These are phyloP conservation scores for Emmelina monodactyla DNA, from an alignment of 2,888 invertebrate species.

Conservation along the genomic window DNA sequence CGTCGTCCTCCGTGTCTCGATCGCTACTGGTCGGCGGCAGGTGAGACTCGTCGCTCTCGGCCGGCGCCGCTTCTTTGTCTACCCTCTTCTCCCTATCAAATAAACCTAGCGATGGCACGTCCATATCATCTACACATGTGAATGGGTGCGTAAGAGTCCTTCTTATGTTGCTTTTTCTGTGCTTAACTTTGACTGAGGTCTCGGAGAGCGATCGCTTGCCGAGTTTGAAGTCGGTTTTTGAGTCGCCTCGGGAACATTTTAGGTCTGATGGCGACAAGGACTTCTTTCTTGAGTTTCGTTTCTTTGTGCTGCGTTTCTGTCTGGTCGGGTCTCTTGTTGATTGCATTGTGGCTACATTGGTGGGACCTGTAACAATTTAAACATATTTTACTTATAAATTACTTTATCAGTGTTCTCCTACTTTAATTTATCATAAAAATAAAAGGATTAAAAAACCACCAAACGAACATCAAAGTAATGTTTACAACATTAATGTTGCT, in stretches of 20 bases:
- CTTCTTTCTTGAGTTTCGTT: constrained; percentile 59
- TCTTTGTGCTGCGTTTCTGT: constrained; percentile 52
- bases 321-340: constrained; percentile 50
- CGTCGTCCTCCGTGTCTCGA: constrained; percentile 59
- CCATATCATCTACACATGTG: constrained; percentile 40
- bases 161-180: constrained; percentile 55
- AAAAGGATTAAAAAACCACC: no score
- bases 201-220: constrained; percentile 53
- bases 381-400: no score
- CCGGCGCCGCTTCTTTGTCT: constrained; percentile 22
- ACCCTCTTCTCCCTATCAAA: constrained; percentile 39
- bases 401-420: no score
- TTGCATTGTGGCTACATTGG: constrained; percentile 55
- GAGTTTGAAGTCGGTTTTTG: constrained; percentile 43
- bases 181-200: constrained; percentile 55
- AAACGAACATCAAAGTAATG: no score
- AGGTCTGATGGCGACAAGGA: constrained; percentile 57
- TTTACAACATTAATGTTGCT: no score
- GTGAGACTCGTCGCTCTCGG: constrained; percentile 57
- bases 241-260: constrained; percentile 39
- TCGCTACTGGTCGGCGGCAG: constrained; percentile 58
- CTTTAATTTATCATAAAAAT: no score
- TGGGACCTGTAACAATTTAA: constrained; percentile 40
- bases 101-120: constrained; percentile 39
- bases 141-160: constrained; percentile 60